phyloP scores from a whole-genome alignment of 1,140 invertebrate species.

The Monomorium pharaonis region DNA sequence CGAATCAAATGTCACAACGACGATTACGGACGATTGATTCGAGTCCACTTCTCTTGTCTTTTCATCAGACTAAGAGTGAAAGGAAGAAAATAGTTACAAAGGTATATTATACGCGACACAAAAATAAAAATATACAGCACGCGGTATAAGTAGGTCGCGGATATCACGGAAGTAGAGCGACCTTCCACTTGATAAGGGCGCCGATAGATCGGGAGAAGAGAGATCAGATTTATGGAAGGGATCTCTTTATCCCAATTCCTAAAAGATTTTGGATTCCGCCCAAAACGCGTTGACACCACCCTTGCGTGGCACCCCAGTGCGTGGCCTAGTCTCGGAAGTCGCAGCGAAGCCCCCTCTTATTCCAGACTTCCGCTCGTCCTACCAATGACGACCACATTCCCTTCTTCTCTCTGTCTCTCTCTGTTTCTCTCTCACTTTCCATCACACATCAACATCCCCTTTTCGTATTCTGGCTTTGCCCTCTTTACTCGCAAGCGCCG shows the following conservation, averaged over 20 bases:
- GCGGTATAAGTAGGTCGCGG: neutral
- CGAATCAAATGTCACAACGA: neutral
- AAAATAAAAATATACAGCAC: neutral
- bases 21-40: neutral
- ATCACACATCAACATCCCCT: neutral
- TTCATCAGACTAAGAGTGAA: neutral
- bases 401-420: neutral
- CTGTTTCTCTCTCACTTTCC: neutral
- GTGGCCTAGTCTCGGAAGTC: conserved; percentile 27
- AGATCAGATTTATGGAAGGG: conserved; percentile 23
- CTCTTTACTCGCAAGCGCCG: conserved; percentile 50
- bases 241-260: conserved; percentile 42
- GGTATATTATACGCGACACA: neutral
- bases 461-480: conserved; percentile 23
- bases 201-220: conserved; percentile 8
- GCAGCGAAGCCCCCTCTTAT: conserved; percentile 12
- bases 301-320: conserved; percentile 5
- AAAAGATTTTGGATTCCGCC: conserved; percentile 54
- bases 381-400: neutral
- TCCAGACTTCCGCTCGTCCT: neutral
- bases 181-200: neutral
- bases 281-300: conserved; percentile 49
- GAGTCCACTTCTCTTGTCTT: neutral
- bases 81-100: neutral
- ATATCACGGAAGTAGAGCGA: neutral